These are phyloP conservation scores for Cryptomyrus ogoouensis DNA, from an alignment of 2,113 vertebrate species.

Conservation along the genomic window DNA sequence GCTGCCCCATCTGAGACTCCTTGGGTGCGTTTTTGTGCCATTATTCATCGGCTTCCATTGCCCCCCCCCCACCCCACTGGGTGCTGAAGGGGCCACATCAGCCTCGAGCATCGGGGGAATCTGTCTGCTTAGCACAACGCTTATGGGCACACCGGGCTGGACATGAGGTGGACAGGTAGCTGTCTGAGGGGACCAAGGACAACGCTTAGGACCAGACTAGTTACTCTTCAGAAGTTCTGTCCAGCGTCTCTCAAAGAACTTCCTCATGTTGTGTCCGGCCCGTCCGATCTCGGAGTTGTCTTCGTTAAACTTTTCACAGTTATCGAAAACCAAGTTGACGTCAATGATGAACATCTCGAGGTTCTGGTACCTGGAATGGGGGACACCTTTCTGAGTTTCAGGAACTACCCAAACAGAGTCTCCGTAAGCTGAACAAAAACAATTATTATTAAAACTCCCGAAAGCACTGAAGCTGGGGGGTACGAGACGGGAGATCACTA, in stretches of 20 bases:
- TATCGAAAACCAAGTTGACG: constrained; percentile 96
- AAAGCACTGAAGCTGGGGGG: background rate
- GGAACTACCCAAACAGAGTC: background rate
- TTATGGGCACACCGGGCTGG: constrained; percentile 56
- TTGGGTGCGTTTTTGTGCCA: constrained; percentile 91
- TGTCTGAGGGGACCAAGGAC: constrained; percentile 56
- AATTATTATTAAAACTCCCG: background rate
- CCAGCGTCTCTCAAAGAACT: constrained; percentile 98
- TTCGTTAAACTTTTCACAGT: constrained; percentile 99
- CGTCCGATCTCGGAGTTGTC: constrained; percentile 98
- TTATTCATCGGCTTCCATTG: constrained; percentile 58
- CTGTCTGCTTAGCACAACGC: background rate
- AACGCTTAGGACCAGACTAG: constrained; percentile 65
- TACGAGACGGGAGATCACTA: background rate
- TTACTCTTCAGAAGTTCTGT: constrained; percentile 94
- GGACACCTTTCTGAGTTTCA: background rate
- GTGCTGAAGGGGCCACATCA: background rate
- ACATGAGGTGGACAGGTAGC: constrained; percentile 68
- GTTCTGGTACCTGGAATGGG: constrained; percentile 53
- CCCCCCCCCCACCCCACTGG: too few species aligned
- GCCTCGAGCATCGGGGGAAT: background rate
- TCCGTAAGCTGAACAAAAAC: background rate
- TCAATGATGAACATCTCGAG: constrained; percentile 89
- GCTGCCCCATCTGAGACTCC: constrained; percentile 80
- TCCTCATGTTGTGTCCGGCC: constrained; percentile 96